phyloP scores from a whole-genome alignment of 2,888 invertebrate genomes.

The Hydriomena furcata region DNA sequence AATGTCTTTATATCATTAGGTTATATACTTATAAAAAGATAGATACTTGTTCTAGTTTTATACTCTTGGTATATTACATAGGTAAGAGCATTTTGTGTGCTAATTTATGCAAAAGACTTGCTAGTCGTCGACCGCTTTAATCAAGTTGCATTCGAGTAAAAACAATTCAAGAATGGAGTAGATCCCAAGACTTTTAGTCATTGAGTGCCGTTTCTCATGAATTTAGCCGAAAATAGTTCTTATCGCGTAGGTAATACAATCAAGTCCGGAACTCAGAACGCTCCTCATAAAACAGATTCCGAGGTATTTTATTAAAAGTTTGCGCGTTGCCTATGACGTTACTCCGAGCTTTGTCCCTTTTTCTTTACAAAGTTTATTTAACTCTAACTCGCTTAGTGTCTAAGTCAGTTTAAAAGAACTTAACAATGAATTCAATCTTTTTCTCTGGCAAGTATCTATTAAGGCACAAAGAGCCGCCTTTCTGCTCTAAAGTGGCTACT shows the following conservation, averaged over 20 bases:
- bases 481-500: slow-evolving; percentile 42
- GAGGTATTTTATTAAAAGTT: slow-evolving; percentile 58
- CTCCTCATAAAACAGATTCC: slow-evolving; percentile 47
- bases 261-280: slow-evolving; percentile 31
- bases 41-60: no score
- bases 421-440: slow-evolving; percentile 55
- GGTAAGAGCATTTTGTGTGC: no score
- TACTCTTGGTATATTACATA: neutral
- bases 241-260: slow-evolving; percentile 29
- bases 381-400: slow-evolving; percentile 51
- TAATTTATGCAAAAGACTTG: no score
- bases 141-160: slow-evolving; percentile 4
- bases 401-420: slow-evolving; percentile 50
- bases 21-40: no score
- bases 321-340: slow-evolving; percentile 50
- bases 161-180: slow-evolving; percentile 12
- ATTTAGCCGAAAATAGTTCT: slow-evolving; percentile 31
- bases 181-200: slow-evolving; percentile 23
- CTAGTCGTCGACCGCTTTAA: slow-evolving; percentile 4
- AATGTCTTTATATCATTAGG: no score
- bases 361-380: slow-evolving; percentile 50
- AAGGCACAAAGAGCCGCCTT: slow-evolving; percentile 46
- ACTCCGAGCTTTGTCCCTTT: slow-evolving; percentile 45
- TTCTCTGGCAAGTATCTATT: slow-evolving; percentile 48
- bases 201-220: slow-evolving; percentile 24